phyloP scores from a whole-genome alignment of 2,113 vertebrate species.

The Corvus moneduloides region DNA sequence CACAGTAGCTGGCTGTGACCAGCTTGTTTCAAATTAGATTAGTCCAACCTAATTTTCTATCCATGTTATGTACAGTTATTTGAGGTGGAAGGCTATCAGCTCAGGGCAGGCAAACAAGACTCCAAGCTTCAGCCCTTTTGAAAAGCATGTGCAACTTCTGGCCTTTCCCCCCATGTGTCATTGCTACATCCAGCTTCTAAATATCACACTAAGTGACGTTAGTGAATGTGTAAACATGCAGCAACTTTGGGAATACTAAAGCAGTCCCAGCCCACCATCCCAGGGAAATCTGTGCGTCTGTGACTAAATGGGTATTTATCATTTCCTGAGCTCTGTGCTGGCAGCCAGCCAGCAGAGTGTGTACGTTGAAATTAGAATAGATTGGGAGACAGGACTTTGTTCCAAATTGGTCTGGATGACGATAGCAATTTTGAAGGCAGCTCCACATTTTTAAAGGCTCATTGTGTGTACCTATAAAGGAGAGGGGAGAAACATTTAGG shows the following conservation, averaged over 20 bases:
- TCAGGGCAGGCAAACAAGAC: not conserved
- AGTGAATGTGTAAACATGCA: not conserved
- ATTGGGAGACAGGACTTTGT: conserved; percentile 49
- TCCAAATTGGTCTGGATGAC: conserved; percentile 64
- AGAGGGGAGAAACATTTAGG: conserved; percentile 16
- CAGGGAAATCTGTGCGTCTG: conserved; percentile 49
- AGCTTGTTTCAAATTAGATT: conserved; percentile 45
- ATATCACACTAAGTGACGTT: not conserved
- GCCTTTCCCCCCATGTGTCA: not conserved
- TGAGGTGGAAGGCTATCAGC: conserved; percentile 3
- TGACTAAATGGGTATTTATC: conserved; percentile 60
- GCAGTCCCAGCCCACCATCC: not conserved
- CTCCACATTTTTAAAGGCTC: conserved; percentile 42
- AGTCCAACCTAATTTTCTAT: conserved; percentile 48
- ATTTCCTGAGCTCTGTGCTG: conserved; percentile 66
- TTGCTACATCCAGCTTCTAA: not conserved
- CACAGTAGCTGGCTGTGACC: not conserved
- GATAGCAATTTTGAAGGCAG: conserved; percentile 54
- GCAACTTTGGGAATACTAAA: conserved; percentile 20
- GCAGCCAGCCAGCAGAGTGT: conserved; percentile 58
- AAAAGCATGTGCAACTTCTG: not conserved
- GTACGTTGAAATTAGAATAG: conserved; percentile 69
- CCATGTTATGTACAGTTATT: not conserved
- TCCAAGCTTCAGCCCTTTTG: not conserved
- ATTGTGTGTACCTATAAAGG: conserved; percentile 27